These are phyloP conservation scores for Xyliphius kryptos DNA, from an alignment of 2,113 vertebrate genomes.

Conservation along the genomic window DNA sequence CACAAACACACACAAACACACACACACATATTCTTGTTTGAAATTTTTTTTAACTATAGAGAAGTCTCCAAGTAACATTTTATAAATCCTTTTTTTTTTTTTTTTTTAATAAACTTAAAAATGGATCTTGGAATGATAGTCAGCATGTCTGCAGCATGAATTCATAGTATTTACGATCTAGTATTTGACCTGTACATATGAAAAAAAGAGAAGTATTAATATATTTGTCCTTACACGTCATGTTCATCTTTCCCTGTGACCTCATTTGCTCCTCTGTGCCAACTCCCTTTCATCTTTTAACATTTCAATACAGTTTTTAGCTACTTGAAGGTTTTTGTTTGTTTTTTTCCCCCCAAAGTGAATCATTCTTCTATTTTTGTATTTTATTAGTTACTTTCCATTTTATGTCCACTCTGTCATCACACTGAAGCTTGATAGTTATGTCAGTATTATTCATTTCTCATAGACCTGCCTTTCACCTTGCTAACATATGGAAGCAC, in stretches of 20 bases:
- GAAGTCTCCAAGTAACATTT: too few species aligned
- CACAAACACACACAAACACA: too few species aligned
- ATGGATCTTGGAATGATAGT: background rate
- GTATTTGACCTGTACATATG: slow-evolving; percentile 38
- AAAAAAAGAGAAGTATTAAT: slow-evolving; percentile 35
- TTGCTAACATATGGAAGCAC: background rate
- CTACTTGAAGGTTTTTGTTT: slow-evolving; percentile 1
- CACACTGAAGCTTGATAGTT: slow-evolving; percentile 11
- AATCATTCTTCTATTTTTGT: slow-evolving; percentile 14
- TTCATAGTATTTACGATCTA: background rate
- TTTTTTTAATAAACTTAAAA: too few species aligned
- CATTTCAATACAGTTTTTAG: too few species aligned
- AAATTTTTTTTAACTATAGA: too few species aligned
- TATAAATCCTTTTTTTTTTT: too few species aligned
- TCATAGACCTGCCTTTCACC: too few species aligned
- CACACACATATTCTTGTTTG: too few species aligned
- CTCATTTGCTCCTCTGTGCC: slow-evolving; percentile 2
- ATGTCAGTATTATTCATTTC: too few species aligned
- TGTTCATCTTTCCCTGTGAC: background rate
- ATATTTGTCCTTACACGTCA: slow-evolving; percentile 28
- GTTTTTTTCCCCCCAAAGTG: background rate
- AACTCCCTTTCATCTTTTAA: background rate
- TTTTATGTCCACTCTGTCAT: background rate
- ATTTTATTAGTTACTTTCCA: background rate
- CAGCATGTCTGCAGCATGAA: background rate